A percentile compares a stretch with the other conserved stretches of the same genome.
Evolutionary conservation across 2,888 invertebrate genomes (phyloP).

Genomic region (Drepana falcataria): DNA sequence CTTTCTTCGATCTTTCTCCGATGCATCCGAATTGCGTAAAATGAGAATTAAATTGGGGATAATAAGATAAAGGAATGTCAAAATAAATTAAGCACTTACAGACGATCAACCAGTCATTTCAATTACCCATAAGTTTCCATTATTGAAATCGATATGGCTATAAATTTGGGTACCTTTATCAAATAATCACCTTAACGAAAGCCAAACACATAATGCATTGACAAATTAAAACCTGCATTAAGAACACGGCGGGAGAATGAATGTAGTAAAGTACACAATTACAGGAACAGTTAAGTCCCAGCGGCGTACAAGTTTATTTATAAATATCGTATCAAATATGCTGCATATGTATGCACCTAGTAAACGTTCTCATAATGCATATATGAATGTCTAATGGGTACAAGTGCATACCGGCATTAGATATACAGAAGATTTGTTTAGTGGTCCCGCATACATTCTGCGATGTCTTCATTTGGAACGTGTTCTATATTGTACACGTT

Average conservation of each 20-base stretch:
- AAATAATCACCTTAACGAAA: background rate
- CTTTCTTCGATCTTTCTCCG: too few relatives aligned
- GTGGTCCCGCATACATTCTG: conserved; percentile 5
- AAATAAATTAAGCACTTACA: too few relatives aligned
- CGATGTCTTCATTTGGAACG: conserved; percentile 11
- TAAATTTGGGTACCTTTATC: background rate
- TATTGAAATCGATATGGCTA: background rate
- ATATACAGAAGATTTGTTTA: conserved; percentile 10
- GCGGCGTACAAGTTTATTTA: background rate
- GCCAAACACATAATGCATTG: background rate
- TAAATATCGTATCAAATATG: conserved; percentile 8
- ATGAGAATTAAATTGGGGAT: too few relatives aligned
- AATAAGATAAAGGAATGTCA: too few relatives aligned
- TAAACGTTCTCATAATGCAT: conserved; percentile 30
- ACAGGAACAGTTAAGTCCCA: conserved; percentile 1
- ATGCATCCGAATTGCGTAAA: too few relatives aligned
- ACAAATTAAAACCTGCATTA: background rate
- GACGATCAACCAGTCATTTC: too few relatives aligned
- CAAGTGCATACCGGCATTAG: conserved; percentile 22
- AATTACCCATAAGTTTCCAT: too few relatives aligned
- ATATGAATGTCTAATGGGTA: conserved; percentile 37
- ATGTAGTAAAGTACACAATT: background rate
- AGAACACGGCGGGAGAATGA: background rate
- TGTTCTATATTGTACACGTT: conserved; percentile 3
- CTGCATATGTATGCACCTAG: conserved; percentile 27